A percentile compares a stretch with the other conserved stretches of the same genome.
phyloP scores from a whole-genome alignment of 2,888 invertebrate genomes.

The Drosophila testacea region DNA sequence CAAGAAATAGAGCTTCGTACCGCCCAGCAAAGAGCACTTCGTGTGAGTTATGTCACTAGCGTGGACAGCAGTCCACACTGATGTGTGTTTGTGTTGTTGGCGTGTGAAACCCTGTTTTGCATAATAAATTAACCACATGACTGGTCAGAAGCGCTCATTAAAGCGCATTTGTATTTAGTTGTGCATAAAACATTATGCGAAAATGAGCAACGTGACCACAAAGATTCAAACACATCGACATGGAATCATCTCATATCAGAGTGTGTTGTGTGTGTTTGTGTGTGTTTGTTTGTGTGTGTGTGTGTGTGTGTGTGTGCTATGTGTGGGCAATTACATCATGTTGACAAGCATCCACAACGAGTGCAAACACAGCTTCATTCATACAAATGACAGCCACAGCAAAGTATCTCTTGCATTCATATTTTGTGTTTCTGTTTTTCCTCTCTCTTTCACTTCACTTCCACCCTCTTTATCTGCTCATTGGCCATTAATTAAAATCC shows the following conservation, averaged over 20 bases:
- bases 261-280: neutral
- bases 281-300: neutral
- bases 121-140: conserved; percentile 77
- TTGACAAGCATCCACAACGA: conserved; percentile 37
- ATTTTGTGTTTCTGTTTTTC: neutral
- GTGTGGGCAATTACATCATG: conserved; percentile 43
- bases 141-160: conserved; percentile 71
- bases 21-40: no score
- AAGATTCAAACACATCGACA: conserved; percentile 19
- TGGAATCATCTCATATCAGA: conserved; percentile 33
- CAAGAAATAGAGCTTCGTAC: no score
- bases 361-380: conserved; percentile 7
- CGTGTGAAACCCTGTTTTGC: conserved; percentile 65
- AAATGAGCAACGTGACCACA: conserved; percentile 76
- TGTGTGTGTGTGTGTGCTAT: neutral
- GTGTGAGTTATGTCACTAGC: no score
- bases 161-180: conserved; percentile 79
- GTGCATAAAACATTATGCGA: conserved; percentile 78
- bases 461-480: neutral
- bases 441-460: no score
- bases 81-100: conserved; percentile 13
- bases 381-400: neutral
- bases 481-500: conserved; percentile 28
- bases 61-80: no score
- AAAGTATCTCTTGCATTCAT: conserved; percentile 10